A percentile compares a stretch with the other conserved stretches of the same genome.
Conservation (phyloP, 2,888 invertebrate genomes). For the Apodemia zela region DNA sequence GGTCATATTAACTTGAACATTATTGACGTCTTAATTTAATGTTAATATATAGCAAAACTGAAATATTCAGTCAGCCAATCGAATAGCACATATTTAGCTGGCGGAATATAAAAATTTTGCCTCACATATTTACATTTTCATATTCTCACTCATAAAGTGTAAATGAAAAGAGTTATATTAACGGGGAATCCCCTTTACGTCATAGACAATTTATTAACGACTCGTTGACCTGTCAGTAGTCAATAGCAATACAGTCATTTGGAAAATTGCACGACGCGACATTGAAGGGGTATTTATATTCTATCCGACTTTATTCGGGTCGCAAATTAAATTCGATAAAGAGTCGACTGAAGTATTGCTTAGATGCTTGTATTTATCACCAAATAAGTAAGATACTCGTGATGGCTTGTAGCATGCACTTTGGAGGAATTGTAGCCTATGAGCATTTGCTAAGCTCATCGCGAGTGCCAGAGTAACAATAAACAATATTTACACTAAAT, state of each 20-base stretch:
- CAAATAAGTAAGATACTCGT: constrained; percentile 39
- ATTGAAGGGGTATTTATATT: constrained; percentile 42
- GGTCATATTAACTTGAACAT: too few species aligned
- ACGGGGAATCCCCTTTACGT: not conserved
- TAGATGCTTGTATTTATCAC: constrained; percentile 42
- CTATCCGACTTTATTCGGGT: constrained; percentile 43
- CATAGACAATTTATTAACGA: constrained; percentile 1
- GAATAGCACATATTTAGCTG: too few species aligned
- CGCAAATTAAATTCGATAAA: constrained; percentile 29
- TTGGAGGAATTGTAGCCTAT: not conserved
- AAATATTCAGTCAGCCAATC: too few species aligned
- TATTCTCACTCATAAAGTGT: not conserved
- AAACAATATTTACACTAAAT: constrained; percentile 76
- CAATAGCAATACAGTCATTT: constrained; percentile 1
- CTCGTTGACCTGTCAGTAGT: constrained; percentile 9
- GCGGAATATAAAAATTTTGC: not conserved
- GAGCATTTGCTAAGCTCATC: constrained; percentile 48
- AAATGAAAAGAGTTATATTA: constrained; percentile 4
- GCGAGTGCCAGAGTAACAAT: constrained; percentile 73
- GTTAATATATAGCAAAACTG: too few species aligned
- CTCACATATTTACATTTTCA: not conserved
- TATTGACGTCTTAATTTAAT: too few species aligned
- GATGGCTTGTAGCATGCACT: constrained; percentile 36
- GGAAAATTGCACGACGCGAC: constrained; percentile 34
- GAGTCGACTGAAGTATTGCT: constrained; percentile 62